Conservation (phyloP, 2,113 vertebrate species). For the Myotis yumanensis region DNA sequence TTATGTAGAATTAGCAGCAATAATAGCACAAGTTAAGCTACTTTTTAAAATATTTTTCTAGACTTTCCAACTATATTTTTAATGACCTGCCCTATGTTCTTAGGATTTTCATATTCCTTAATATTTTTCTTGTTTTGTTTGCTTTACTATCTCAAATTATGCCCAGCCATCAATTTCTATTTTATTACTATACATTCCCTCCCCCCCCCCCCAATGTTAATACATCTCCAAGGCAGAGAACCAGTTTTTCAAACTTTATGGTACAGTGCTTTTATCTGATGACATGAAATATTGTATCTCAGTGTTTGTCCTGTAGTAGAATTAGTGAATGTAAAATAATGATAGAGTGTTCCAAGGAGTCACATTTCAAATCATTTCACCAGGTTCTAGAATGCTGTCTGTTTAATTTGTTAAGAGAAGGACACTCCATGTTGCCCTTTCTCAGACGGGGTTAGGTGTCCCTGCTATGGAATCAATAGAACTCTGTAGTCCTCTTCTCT, state of each 20-base stretch:
- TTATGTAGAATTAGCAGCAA: not conserved
- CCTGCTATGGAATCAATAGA: too few species aligned
- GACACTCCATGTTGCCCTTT: not conserved
- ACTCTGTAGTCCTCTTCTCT: not conserved
- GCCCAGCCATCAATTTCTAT: not conserved
- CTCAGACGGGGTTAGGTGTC: not conserved
- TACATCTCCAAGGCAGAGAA: not conserved
- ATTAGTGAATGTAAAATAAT: not conserved
- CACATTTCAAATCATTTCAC: not conserved
- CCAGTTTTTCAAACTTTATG: not conserved
- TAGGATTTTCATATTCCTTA: conserved; percentile 16
- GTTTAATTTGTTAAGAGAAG: not conserved
- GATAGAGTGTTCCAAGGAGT: not conserved
- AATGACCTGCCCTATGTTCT: not conserved
- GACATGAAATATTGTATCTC: not conserved
- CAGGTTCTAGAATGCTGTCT: not conserved
- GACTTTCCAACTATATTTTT: not conserved
- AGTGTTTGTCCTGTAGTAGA: not conserved
- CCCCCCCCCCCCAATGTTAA: not conserved
- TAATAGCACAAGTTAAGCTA: not conserved
- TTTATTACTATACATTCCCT: not conserved
- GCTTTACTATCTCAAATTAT: not conserved
- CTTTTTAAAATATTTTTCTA: conserved; percentile 38
- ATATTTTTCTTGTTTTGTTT: conserved; percentile 12
- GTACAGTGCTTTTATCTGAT: not conserved